Evolutionary conservation across 2,113 vertebrate species (phyloP), one percentile per base, ranked within the genome.

Genomic region (Triplophysa tibetana): DNA sequence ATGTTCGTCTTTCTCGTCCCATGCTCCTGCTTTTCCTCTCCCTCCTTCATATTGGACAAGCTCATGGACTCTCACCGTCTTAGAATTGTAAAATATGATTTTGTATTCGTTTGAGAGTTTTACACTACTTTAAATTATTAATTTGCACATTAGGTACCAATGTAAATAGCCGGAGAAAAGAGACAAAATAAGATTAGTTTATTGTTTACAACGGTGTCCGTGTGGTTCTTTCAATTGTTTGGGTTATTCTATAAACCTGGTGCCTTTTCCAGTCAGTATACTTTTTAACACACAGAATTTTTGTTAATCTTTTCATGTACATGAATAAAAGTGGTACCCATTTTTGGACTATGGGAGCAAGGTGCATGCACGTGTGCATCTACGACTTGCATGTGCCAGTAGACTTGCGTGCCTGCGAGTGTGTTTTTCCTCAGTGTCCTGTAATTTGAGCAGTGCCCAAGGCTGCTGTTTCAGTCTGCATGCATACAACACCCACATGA

Each of bases 121-220:
- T 88, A 92, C 91, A 92, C 89, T 91, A 91, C 83, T 89, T 91
- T 84, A 89, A 91, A 90, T 91, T 91, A 92, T 93, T 94, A 89
- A 92, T 96, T 95, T 95, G 92, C 93, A 93, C 93, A 93, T 92
- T 91, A 87, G 82, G 89, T 92, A 92, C 90, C 91, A 85, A 89
- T 93, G 90, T 94, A 90, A 92, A 89, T 93, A 91, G 89, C 86
- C 88, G 89, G 89, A 80, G 52, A 70, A 84, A 88, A 89, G 58
- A 85, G 82, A 89, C 90, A 91, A 79, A 85, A 85, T 68, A 83
- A 81, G 82, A 85, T 79, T 90, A 90, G 89, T 94, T 89, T 93
- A 92, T 95, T 94, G 90, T 93, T 95, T 93, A 92, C 92, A 89
- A 82, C 85, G 80, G 72, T 90, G 88, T 95, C 92, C 94, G 88